Conservation (phyloP, 2,888 invertebrate species). For the Chrysina gloriosa region DNA sequence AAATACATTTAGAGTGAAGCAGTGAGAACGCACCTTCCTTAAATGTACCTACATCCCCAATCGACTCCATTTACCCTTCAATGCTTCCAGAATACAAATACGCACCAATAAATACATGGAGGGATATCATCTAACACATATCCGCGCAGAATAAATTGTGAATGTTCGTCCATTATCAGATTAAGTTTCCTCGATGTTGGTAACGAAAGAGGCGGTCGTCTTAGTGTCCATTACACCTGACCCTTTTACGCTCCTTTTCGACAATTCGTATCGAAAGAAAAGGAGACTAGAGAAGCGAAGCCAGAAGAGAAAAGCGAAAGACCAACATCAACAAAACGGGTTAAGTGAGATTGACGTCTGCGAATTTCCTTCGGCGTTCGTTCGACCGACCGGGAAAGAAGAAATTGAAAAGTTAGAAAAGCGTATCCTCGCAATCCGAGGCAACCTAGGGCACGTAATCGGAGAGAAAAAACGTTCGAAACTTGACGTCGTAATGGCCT, state of each 20-base stretch:
- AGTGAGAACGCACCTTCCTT: no score
- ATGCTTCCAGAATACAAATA: no score
- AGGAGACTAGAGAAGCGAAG: not conserved
- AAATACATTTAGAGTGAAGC: no score
- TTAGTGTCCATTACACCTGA: constrained; percentile 23
- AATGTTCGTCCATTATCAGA: constrained; percentile 23
- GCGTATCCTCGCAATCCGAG: constrained; percentile 23
- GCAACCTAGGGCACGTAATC: constrained; percentile 48
- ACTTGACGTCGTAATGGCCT: constrained; percentile 52
- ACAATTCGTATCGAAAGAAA: constrained; percentile 9
- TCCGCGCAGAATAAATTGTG: not conserved
- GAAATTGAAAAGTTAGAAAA: constrained; percentile 38
- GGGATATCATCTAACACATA: no score
- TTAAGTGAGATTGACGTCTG: constrained; percentile 27
- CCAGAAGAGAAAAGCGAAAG: not conserved
- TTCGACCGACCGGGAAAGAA: no score
- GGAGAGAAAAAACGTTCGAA: constrained; percentile 48
- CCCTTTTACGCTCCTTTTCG: not conserved
- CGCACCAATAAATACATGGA: no score
- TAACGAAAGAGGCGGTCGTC: not conserved
- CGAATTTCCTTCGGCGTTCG: constrained; percentile 13
- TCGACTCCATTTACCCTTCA: no score
- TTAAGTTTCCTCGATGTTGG: constrained; percentile 21
- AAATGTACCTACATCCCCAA: no score
- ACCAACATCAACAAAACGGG: not conserved